phyloP scores from a whole-genome alignment of 2,113 vertebrate species.

The Canis aureus region DNA sequence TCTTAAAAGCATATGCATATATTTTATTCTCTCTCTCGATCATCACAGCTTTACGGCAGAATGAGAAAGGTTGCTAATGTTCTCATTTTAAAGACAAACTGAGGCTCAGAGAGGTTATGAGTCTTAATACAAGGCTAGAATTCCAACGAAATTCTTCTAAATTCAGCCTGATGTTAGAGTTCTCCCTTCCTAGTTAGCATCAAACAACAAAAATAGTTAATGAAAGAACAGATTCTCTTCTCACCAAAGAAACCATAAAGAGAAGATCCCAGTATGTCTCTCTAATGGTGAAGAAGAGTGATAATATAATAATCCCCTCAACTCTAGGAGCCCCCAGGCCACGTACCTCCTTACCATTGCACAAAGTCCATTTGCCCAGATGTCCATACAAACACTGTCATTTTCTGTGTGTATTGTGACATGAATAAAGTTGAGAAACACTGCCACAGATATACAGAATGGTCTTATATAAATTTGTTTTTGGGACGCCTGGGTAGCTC shows the following conservation, averaged over 20 bases:
- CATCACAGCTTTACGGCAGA: neutral
- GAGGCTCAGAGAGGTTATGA: neutral
- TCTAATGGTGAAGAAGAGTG: neutral
- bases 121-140: neutral
- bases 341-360: too few species aligned
- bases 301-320: neutral
- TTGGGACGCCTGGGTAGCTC: too few species aligned
- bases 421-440: neutral
- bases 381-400: neutral
- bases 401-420: neutral
- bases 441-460: neutral
- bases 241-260: neutral
- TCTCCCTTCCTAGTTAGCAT: neutral
- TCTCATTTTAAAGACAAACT: constrained; percentile 28
- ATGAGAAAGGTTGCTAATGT: neutral
- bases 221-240: neutral
- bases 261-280: neutral
- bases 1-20: neutral
- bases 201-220: neutral
- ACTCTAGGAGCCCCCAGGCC: neutral
- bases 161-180: neutral
- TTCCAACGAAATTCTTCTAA: neutral
- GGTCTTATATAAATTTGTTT: neutral
- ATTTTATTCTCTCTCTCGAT: neutral
- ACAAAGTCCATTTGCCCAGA: neutral